Evolutionary conservation across 2,113 vertebrate species (phyloP), one percentile per base, ranked within the genome.

Genomic region (Hemiprocne comata): DNA sequence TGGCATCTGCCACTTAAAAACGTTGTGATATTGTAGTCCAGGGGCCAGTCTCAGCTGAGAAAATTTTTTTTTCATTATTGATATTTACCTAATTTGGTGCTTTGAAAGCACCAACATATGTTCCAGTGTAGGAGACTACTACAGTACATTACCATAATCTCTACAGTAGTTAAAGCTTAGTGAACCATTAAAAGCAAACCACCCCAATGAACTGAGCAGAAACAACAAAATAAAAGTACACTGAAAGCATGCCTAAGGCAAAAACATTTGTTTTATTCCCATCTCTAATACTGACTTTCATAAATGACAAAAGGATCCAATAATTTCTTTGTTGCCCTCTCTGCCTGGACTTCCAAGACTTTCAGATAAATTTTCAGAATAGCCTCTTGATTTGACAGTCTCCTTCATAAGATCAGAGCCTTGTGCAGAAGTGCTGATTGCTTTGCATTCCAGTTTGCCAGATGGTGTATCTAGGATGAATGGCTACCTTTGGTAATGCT

Each of bases 231-330:
- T 81, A 70, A 85, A 82, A 96, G 53, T 77, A 91, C 62, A 83
- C 31, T 93, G 91, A 93, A 96, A 95, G 65, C 72, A 83, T 64
- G 94, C 81, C 85, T 61, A 62, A 31, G 88, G 55, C 87, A 95
- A 53, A 31, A 86, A 57, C 25, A 69, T 29, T 72, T 83, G 24
- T 46, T 90, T 94, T 76, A 77, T 48, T 82, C 42, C 13, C 33
- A 66, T 91, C 34, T 90, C 78, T 77, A 54, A n/a, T 53, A 81
- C 44, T 62, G 81, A 73, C 36, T 92, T 72, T 65, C 85, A 69
- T 54, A 87, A 81, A 79, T 80, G 57, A 75, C 70, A 79, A 57
- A 84, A 90, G 21, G 33, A 6, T 57, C 31, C 66, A 85, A 18
- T 62, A 72, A 65, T 82, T 87, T 81, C 15, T 79, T 76, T 62